Evolutionary conservation across 30 jellyfish, hydroid and myxozoan genomes (phyloP), one percentile per base, ranked within the genome.

Genomic region (Turritopsis rubra): DNA sequence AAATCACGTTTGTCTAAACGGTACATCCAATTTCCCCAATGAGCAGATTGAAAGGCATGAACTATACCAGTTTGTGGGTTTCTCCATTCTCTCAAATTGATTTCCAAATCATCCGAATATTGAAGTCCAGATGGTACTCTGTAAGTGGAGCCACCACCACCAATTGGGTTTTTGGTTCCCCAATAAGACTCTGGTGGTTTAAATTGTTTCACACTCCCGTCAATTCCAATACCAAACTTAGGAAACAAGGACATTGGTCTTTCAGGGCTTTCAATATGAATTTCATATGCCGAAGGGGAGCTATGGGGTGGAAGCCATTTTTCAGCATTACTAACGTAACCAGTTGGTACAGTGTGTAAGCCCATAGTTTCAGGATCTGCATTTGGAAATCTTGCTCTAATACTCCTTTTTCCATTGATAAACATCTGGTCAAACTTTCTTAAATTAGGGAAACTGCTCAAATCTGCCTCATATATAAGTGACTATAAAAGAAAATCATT

Each of bases 21-120:
- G 73, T 85, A 94, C 65, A 85, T 92, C 99, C 99, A 94, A 75
- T 94, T 94, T 52, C 95, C 99, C 99, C 99, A 94, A 73, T 94
- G 96, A 76, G 72, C 82, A 41, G 84, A 89, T 88, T 89, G 99
- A 70, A 88, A 94, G 5, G 97, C 97, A 81, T 94, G 99, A 21
- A 94, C 97, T 85, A 94, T 82, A 1, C 99, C 99, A 81, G 96
- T 87, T 71, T 87, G 54, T 60, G 99, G 95, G 21, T 86, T 84
- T 18, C 71, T 89, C 99, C 99, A 94, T 21, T 81, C 70, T 73
- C 99, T 80, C n/a, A 81, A 71, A 26, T 73, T 94, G 77, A 94
- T 79, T 71, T 94, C 99, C 21, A 89, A 83, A 52, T 89, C 95
- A 28, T 79, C 75, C 18, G 91, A 84, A 77, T 89, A 94, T 65